Base-by-base conservation (phyloP, 2,113 vertebrate genomes). In the Thunnus thynnus region DNA sequence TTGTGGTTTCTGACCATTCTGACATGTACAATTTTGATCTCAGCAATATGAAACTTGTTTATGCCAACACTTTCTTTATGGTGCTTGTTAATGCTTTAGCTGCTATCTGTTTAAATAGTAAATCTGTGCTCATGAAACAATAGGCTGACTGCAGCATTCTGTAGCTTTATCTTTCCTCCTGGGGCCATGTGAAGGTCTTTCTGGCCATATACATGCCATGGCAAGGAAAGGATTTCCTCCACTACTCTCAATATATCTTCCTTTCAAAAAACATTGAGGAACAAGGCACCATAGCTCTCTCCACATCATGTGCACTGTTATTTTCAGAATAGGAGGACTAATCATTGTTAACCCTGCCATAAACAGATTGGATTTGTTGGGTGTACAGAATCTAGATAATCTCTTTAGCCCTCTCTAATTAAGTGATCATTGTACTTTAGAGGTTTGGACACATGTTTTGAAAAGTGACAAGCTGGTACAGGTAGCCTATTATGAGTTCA, bases 151-250 rank as follows among this genome's bases (percentile, higher is more conserved):
- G 50, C 44, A 63, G 76, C 68, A 70, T 83, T 75, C 46, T 58
- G 22, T 51, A 46, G 51, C 76, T 64, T 76, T 85, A 82, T 83
- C 63, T 62, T 76, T 60, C 65, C 80, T 86, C 69, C 50, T 46
- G 20, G 57, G 79, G 76, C 69, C 72, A 85, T 70, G 52, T 81
- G 70, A 90, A 78, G 71, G 89, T 81, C 77, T 86, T 87, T 84
- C 70, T 70, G 63, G 64, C 20, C 44, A 13, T 62, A 80, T 75
- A 68, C 64, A 68, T 56, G 82, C 51, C 73, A 57, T 4, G 12
- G 9, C 47, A 50, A 48, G n/a, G 57, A 54, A 80, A 66, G 22
- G 30, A 76, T 77, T 74, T 64, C 32, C 30, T 76, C 32, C 16
- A 27, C 5, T 17, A n/a, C 18, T 62, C 50, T 74, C 36, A 62